A percentile compares a stretch with the other conserved stretches of the same genome.
phyloP scores from a whole-genome alignment of 2,888 invertebrate genomes.

The Steinernema hermaphroditum region DNA sequence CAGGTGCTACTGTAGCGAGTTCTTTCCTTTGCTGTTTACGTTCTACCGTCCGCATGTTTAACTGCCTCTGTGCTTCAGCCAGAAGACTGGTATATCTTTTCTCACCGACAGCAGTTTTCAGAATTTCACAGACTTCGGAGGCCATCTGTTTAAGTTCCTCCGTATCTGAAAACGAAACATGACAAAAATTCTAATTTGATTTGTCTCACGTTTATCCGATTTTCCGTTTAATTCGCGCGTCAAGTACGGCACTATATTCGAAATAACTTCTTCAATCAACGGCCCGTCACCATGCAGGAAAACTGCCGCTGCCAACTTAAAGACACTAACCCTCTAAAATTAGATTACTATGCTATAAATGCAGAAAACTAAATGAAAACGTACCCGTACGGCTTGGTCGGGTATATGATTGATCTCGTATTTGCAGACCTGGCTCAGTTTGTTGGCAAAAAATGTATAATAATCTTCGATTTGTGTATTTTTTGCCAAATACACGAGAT shows the following conservation, averaged over 20 bases:
- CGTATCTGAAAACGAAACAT: slow-evolving; percentile 43
- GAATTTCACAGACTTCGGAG: slow-evolving; percentile 53
- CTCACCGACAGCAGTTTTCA: slow-evolving; percentile 52
- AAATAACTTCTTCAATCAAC: slow-evolving; percentile 35
- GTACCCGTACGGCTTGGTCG: slow-evolving; percentile 25
- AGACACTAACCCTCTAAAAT: slow-evolving; percentile 55
- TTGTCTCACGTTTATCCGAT: slow-evolving; percentile 41
- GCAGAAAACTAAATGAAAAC: too few species aligned
- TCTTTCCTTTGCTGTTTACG: slow-evolving; percentile 50
- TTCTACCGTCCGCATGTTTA: slow-evolving; percentile 40
- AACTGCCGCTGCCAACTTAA: slow-evolving; percentile 57
- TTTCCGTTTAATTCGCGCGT: slow-evolving; percentile 56
- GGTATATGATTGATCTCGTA: slow-evolving; percentile 44
- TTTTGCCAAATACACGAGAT: slow-evolving; percentile 43
- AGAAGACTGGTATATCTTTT: slow-evolving; percentile 46
- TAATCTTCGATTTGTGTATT: slow-evolving; percentile 37
- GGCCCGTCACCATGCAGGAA: slow-evolving; percentile 37
- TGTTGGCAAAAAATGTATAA: slow-evolving; percentile 36
- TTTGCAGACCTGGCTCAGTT: slow-evolving; percentile 47
- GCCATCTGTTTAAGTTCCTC: slow-evolving; percentile 53
- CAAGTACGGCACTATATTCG: slow-evolving; percentile 49
- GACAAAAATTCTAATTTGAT: too few species aligned
- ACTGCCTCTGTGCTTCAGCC: slow-evolving; percentile 44
- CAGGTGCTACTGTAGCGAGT: slow-evolving; percentile 52
- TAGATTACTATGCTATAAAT: too few species aligned